These are phyloP conservation scores for Danaus plexippus DNA, from an alignment of 1,140 invertebrate genomes.

Conservation along the genomic window DNA sequence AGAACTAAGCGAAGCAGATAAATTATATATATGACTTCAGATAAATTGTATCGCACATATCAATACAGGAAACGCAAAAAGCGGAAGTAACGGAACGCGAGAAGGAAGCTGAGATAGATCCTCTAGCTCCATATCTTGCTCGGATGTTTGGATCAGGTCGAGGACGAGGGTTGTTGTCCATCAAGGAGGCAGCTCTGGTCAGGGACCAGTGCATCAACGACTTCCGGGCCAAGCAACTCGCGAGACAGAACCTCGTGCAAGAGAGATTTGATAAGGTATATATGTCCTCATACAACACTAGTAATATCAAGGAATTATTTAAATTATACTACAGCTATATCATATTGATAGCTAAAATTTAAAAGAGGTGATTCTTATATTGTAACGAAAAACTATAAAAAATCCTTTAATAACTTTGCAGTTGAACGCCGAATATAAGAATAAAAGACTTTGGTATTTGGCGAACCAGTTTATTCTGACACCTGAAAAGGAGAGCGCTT, in stretches of 20 bases:
- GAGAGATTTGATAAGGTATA: conserved; percentile 61
- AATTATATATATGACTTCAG: too few relatives aligned
- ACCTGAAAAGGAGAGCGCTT: conserved; percentile 59
- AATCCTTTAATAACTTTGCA: conserved; percentile 30
- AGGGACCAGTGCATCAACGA: conserved; percentile 65
- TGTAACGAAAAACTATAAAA: not conserved
- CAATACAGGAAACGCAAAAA: conserved; percentile 44
- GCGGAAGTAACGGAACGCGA: conserved; percentile 63
- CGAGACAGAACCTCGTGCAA: conserved; percentile 58
- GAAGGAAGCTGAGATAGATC: conserved; percentile 64
- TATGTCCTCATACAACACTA: not conserved
- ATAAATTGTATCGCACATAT: too few relatives aligned
- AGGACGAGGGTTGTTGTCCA: conserved; percentile 33
- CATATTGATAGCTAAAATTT: too few relatives aligned
- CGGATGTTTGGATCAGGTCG: conserved; percentile 53
- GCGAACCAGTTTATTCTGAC: conserved; percentile 63
- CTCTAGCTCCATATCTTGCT: conserved; percentile 61
- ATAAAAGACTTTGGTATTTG: conserved; percentile 67
- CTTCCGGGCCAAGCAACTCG: conserved; percentile 56
- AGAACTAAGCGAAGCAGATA: too few relatives aligned
- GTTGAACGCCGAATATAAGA: conserved; percentile 57
- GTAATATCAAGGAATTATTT: too few relatives aligned
- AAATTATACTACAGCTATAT: too few relatives aligned
- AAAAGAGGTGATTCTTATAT: not conserved
- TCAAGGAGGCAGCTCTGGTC: conserved; percentile 48